Conservation (phyloP, 1,140 invertebrate genomes). For the Camponotus vicinus region DNA sequence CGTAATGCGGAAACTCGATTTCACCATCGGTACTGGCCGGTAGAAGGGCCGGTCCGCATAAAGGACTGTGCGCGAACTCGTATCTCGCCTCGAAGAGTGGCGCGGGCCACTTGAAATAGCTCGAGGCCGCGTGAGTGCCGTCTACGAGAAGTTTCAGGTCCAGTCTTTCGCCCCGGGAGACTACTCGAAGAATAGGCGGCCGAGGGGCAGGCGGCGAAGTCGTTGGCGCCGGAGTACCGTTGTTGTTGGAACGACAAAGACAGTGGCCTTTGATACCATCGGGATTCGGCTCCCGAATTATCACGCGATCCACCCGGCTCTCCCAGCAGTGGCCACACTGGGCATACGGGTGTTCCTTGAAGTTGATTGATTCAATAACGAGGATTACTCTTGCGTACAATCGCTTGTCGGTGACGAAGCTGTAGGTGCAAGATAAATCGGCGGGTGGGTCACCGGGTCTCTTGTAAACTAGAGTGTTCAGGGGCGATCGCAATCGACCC, state of each 20-base stretch:
- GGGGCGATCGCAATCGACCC: conserved; percentile 91
- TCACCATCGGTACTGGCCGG: conserved; percentile 93
- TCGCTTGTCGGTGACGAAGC: conserved; percentile 93
- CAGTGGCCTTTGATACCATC: conserved; percentile 83
- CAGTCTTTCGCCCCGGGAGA: conserved; percentile 92
- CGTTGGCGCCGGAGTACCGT: conserved; percentile 74
- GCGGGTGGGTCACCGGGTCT: conserved; percentile 87
- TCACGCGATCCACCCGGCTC: conserved; percentile 90
- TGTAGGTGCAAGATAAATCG: conserved; percentile 93
- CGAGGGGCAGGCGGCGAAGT: not conserved
- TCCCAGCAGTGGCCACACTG: conserved; percentile 94
- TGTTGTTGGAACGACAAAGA: conserved; percentile 87
- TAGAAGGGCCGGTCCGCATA: conserved; percentile 93
- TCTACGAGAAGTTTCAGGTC: conserved; percentile 93
- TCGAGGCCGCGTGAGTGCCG: conserved; percentile 92
- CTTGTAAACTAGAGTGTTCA: conserved; percentile 95
- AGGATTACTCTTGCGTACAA: conserved; percentile 93
- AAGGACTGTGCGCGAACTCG: conserved; percentile 94
- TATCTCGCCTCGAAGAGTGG: conserved; percentile 94
- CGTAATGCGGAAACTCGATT: conserved; percentile 94
- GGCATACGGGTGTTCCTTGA: conserved; percentile 92
- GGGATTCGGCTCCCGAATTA: conserved; percentile 88
- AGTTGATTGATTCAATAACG: conserved; percentile 90
- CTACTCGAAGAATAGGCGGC: conserved; percentile 86
- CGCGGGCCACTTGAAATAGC: conserved; percentile 94